Base-by-base conservation (phyloP, 1,140 invertebrate genomes). In the Drosophila kikkawai region DNA sequence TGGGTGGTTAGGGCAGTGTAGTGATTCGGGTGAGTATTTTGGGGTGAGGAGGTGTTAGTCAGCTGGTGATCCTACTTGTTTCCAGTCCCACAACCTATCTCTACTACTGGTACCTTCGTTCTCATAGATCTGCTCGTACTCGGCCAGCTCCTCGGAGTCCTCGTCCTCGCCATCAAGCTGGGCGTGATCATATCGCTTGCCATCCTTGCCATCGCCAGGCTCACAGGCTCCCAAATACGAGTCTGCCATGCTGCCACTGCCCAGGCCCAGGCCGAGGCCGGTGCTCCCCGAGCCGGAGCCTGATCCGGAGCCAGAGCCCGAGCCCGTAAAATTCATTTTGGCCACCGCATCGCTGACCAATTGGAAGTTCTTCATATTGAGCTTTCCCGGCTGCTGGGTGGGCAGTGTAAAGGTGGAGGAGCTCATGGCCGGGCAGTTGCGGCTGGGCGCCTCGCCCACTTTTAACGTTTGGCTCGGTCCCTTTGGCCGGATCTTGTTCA, bases 331-430 rank as follows among this genome's bases (percentile, higher is more conserved):
- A 82, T 95, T 96, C 95, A 97, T 96, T 81, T 96, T 94, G 41
- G 95, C 95, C 81, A 95, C 86, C 1, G 97, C 97, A 91, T 98
- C 97, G 73, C 97, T 97, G 15, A 98, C 97, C 88, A 97, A 95
- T 26, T 96, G 96, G 93, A 96, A 98, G 92, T 97, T 97, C 92
- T 97, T 97, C 93, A 98, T 94, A 92, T 98, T 97, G 80, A 98
- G 94, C 94, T 98, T 98, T 55, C 97, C 97, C 8, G 97, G 97
- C 95, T 97, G 96, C 94, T 96, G 92, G 55, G 83, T 87, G 84
- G 83, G 83, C 64, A 87, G 73, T 37, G 83, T 86, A 48, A 85
- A 91, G 22, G 86, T 87, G 29, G 91, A 92, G 65, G 80, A 87
- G 76, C 83, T 91, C 85, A 84, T 81, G 9, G 79, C 74, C 44